Conservation (phyloP, 2,797 vertebrate species). For the Argyrosomus regius region DNA sequence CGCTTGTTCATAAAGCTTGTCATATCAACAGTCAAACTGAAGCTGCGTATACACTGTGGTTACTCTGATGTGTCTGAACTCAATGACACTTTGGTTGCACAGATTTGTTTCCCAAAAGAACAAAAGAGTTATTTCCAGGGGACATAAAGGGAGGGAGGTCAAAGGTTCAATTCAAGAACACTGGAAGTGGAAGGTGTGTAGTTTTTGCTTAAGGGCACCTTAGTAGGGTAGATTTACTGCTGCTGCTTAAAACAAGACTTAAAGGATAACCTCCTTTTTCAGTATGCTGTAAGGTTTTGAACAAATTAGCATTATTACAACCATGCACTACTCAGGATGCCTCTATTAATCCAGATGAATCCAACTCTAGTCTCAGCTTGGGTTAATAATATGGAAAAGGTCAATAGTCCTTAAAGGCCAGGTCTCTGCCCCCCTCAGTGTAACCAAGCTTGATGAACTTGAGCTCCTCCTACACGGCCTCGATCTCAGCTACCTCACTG, state of each 20-base stretch:
- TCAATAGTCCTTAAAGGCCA: not conserved
- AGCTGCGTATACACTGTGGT: slow-evolving; percentile 1
- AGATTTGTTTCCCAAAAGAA: slow-evolving; percentile 2
- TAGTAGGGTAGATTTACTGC: not conserved
- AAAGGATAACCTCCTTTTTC: not conserved
- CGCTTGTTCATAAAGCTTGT: not conserved
- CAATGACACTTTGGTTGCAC: slow-evolving; percentile 10
- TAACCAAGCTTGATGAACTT: slow-evolving; percentile 84
- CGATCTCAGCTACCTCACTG: slow-evolving; percentile 87
- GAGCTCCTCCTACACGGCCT: slow-evolving; percentile 93
- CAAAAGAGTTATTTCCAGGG: not conserved
- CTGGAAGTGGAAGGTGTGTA: not conserved
- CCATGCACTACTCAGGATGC: not conserved
- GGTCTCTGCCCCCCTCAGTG: slow-evolving; percentile 79
- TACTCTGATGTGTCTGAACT: slow-evolving; percentile 46
- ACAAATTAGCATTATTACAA: not conserved
- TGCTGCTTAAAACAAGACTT: not conserved
- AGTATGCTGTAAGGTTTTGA: not conserved
- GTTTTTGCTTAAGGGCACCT: slow-evolving; percentile 3
- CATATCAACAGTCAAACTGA: slow-evolving; percentile 8
- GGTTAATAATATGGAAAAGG: not conserved
- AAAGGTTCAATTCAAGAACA: slow-evolving; percentile 11
- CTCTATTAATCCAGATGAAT: not conserved
- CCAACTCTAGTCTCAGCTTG: not conserved
- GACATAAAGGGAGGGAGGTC: not conserved